These are phyloP conservation scores for Folsomia manolachei DNA, from an alignment of 2,888 invertebrate species.

Conservation along the genomic window DNA sequence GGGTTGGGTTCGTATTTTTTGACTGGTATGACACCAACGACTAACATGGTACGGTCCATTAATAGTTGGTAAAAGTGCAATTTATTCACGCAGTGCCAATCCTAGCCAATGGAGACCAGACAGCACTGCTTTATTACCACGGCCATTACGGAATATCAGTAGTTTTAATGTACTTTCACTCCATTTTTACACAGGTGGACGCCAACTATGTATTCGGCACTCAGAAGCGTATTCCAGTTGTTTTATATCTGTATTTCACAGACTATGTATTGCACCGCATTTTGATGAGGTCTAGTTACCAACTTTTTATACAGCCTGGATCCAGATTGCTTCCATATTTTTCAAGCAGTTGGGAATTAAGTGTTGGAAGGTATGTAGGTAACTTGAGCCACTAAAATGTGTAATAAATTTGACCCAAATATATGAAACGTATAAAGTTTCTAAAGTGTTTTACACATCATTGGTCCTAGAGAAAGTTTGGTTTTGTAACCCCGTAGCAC, in stretches of 20 bases:
- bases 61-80: constrained; percentile 16
- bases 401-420: constrained; percentile 29
- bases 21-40: constrained; percentile 10
- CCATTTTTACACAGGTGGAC: too few relatives aligned
- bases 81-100: constrained; percentile 10
- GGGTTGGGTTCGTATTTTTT: constrained; percentile 2
- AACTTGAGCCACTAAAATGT: constrained; percentile 15
- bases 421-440: background rate
- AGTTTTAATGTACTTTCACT: background rate
- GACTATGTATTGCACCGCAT: background rate
- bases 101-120: background rate
- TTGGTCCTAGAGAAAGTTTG: background rate
- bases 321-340: background rate
- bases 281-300: background rate
- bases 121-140: too few relatives aligned
- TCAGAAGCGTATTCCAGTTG: too few relatives aligned
- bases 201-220: background rate
- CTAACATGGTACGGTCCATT: constrained; percentile 19
- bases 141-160: too few relatives aligned
- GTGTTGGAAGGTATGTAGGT: too few relatives aligned
- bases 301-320: background rate
- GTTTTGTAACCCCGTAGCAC: background rate
- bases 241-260: too few relatives aligned
- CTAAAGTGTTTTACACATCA: background rate
- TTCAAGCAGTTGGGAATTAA: background rate